A percentile compares a stretch with the other conserved stretches of the same genome.
These are phyloP conservation scores for Chalcis sispes DNA, from an alignment of 2,888 invertebrate genomes.

Conservation along the genomic window DNA sequence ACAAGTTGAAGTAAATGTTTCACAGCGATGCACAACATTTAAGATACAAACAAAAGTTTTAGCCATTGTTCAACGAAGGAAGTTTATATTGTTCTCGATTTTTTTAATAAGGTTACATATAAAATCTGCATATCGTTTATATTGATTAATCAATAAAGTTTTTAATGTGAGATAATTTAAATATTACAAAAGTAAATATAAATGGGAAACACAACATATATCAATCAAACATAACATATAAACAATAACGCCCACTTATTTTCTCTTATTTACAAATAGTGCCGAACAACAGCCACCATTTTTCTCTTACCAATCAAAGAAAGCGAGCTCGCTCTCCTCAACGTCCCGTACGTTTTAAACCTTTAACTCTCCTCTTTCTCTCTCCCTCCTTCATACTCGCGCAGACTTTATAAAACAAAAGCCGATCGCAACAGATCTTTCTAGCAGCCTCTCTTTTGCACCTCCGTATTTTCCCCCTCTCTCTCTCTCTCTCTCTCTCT, in stretches of 20 bases:
- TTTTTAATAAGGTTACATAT: no score
- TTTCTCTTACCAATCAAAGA: background rate
- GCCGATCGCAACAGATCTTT: conserved; percentile 30
- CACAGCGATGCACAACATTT: no score
- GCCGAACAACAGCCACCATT: background rate
- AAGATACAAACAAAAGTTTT: no score
- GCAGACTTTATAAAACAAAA: conserved; percentile 27
- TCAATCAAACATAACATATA: background rate
- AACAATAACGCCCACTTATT: background rate
- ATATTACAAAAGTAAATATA: no score
- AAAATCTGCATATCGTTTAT: background rate
- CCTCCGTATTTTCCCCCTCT: conserved; percentile 2
- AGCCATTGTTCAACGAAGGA: no score
- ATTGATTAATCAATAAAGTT: background rate
- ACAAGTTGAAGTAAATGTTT: no score
- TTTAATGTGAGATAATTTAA: no score
- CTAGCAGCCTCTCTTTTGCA: background rate
- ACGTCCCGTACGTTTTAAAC: background rate
- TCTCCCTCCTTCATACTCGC: background rate
- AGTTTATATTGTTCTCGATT: no score
- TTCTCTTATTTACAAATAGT: background rate
- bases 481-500: background rate
- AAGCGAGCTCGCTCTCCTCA: background rate
- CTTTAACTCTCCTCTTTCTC: background rate
- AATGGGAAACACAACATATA: no score